A percentile compares a stretch with the other conserved stretches of the same genome.
These are phyloP conservation scores for Cylloceria caligata DNA, from an alignment of 2,888 invertebrate genomes.

Conservation along the genomic window DNA sequence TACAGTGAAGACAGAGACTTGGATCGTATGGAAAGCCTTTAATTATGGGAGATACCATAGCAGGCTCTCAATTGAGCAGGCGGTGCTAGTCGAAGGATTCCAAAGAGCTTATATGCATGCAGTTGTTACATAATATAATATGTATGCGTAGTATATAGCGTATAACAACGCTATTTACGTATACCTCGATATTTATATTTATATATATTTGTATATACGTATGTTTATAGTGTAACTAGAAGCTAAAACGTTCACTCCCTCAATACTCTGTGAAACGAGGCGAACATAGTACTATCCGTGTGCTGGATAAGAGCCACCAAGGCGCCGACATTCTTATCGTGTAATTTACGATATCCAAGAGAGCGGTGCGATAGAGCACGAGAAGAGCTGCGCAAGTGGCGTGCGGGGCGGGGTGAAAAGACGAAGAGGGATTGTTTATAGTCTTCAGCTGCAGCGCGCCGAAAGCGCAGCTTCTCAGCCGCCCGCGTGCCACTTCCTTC, in stretches of 20 bases:
- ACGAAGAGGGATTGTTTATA: constrained; percentile 68
- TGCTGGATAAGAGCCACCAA: constrained; percentile 63
- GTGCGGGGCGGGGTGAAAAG: constrained; percentile 25
- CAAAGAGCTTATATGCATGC: neutral
- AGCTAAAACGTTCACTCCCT: constrained; percentile 59
- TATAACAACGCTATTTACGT: too few relatives aligned
- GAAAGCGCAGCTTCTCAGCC: constrained; percentile 53
- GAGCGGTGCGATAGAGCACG: constrained; percentile 43
- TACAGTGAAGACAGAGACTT: constrained; percentile 38
- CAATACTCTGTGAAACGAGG: constrained; percentile 54
- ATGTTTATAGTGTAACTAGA: constrained; percentile 45
- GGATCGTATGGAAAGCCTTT: constrained; percentile 62
- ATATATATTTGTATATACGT: constrained; percentile 29
- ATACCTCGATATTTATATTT: neutral
- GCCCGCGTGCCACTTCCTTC: constrained; percentile 36
- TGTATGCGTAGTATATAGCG: constrained; percentile 1
- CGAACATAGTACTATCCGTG: constrained; percentile 56
- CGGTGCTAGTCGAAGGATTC: constrained; percentile 51
- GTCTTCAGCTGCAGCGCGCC: constrained; percentile 69
- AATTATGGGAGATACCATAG: constrained; percentile 59
- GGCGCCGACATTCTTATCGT: constrained; percentile 75
- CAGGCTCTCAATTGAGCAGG: constrained; percentile 56
- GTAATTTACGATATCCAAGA: constrained; percentile 75
- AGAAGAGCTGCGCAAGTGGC: neutral
- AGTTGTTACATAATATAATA: neutral